These are phyloP conservation scores for Heteromormyrus szaboi DNA, from an alignment of 2,797 vertebrate species.

Conservation along the genomic window DNA sequence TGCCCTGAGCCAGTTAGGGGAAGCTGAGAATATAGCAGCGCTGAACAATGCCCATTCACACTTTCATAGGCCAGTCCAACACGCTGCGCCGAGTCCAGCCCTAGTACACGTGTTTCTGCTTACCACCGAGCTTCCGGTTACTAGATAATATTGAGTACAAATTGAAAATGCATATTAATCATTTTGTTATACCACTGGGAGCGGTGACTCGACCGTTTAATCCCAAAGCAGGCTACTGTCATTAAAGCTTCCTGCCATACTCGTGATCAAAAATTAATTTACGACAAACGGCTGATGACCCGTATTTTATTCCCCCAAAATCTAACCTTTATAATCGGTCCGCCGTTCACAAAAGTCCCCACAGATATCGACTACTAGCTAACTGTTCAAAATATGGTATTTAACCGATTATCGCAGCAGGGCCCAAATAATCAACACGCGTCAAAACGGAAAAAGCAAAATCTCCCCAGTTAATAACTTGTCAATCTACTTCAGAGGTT, in stretches of 20 bases:
- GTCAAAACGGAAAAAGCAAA: slow-evolving; percentile 29
- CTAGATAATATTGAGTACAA: slow-evolving; percentile 35
- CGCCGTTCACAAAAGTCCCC: not conserved
- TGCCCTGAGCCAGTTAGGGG: not conserved
- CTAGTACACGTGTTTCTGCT: slow-evolving; percentile 63
- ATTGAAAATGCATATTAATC: not conserved
- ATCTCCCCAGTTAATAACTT: not conserved
- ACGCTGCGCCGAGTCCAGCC: slow-evolving; percentile 46
- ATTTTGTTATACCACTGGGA: not conserved
- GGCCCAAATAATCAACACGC: not conserved
- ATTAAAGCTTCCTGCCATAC: not conserved
- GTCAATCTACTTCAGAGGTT: not conserved
- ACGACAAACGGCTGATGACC: not conserved
- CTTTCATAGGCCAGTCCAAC: slow-evolving; percentile 22
- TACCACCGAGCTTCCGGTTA: slow-evolving; percentile 51
- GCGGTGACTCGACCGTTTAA: not conserved
- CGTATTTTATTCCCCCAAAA: not conserved
- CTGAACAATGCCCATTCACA: slow-evolving; percentile 30
- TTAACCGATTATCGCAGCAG: not conserved
- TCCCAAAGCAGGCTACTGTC: not conserved
- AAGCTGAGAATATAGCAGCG: not conserved
- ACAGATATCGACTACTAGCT: too few species aligned
- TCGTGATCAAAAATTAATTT: not conserved
- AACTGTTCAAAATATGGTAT: not conserved
- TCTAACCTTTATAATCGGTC: not conserved